Conservation (phyloP, 2,113 vertebrate genomes). For the Acanthochromis polyacanthus region DNA sequence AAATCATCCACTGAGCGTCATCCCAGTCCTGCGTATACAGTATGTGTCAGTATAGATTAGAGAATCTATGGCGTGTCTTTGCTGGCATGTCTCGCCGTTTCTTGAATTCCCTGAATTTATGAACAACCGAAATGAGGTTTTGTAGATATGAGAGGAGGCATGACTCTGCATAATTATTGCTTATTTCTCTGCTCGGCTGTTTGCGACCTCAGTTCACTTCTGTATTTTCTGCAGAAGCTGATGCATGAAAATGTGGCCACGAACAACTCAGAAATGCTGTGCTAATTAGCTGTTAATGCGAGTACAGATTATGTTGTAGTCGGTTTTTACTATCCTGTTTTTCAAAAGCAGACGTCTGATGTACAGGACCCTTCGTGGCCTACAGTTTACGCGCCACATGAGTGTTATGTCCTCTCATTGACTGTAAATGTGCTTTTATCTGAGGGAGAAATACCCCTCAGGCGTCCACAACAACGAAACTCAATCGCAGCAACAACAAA, state of each 20-base stretch:
- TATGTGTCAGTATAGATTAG: not conserved
- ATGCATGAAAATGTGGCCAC: not conserved
- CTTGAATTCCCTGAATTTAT: not conserved
- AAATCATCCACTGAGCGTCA: too few species aligned
- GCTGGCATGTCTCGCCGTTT: too few species aligned
- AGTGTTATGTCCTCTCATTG: conserved; percentile 8
- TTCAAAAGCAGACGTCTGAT: conserved; percentile 6
- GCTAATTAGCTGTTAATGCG: not conserved
- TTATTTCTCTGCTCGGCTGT: conserved; percentile 5
- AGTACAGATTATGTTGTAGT: not conserved
- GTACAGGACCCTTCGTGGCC: not conserved
- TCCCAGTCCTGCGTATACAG: too few species aligned
- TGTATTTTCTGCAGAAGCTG: not conserved
- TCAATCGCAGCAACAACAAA: conserved; percentile 12
- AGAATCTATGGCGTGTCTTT: not conserved
- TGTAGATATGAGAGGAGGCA: not conserved
- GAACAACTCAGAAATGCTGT: too few species aligned
- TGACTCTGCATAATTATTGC: not conserved
- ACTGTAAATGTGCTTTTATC: conserved; percentile 33
- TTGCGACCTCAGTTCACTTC: not conserved
- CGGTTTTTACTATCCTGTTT: not conserved
- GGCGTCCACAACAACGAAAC: conserved; percentile 11
- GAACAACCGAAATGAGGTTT: not conserved
- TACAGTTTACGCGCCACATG: conserved; percentile 10
- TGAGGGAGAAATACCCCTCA: conserved; percentile 4